A percentile compares a stretch with the other conserved stretches of the same genome.
phyloP scores from a whole-genome alignment of 2,888 invertebrate genomes.

The Aporophyla lueneburgensis region DNA sequence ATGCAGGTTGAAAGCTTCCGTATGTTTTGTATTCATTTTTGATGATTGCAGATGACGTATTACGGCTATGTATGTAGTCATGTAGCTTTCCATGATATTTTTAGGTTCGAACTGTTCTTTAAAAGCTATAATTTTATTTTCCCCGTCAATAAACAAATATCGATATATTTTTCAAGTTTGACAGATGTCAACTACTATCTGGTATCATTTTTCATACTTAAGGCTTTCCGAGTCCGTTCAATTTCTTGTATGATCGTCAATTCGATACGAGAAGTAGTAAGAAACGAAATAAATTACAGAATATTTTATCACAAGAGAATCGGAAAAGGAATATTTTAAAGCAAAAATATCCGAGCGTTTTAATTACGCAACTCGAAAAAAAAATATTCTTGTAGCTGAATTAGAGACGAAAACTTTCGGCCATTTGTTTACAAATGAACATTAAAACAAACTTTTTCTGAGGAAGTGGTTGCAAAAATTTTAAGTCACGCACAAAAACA shows the following conservation, averaged over 20 bases:
- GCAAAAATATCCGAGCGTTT: conserved; percentile 44
- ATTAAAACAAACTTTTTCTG: conserved; percentile 69
- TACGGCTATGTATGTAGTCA: not conserved
- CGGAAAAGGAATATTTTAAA: conserved; percentile 35
- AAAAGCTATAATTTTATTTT: not conserved
- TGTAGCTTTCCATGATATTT: not conserved
- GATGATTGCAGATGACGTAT: not conserved
- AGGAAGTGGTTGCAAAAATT: conserved; percentile 77
- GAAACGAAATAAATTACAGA: conserved; percentile 37
- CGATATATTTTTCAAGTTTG: not conserved
- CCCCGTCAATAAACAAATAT: not conserved
- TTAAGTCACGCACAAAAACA: conserved; percentile 79
- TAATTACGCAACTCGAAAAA: conserved; percentile 58
- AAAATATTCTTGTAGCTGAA: conserved; percentile 59
- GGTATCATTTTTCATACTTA: conserved; percentile 28
- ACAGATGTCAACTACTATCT: conserved; percentile 12
- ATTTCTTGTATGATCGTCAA: conserved; percentile 20
- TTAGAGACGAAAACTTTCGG: conserved; percentile 58
- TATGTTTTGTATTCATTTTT: not conserved
- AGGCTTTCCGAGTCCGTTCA: conserved; percentile 1
- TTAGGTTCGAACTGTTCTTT: not conserved
- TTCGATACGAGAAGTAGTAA: conserved; percentile 18
- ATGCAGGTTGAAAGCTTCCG: conserved; percentile 36
- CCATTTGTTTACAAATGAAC: conserved; percentile 67
- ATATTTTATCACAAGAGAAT: conserved; percentile 37